Conservation (phyloP, 2,888 invertebrate species). For the Electrophaes corylata region DNA sequence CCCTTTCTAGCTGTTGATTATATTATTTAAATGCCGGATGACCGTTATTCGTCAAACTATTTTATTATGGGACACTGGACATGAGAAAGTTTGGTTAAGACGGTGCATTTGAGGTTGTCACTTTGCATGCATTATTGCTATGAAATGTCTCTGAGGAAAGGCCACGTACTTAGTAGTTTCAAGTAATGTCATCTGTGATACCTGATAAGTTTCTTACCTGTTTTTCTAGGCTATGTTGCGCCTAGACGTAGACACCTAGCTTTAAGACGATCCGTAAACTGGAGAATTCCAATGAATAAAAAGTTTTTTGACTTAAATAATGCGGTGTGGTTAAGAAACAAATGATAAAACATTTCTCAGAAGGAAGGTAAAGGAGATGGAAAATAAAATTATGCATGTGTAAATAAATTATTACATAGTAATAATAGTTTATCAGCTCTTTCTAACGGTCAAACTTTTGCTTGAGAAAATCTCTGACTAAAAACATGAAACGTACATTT, state of each 20-base stretch:
- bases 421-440: not conserved
- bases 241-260: too few species aligned
- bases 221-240: too few species aligned
- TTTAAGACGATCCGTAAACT: too few species aligned
- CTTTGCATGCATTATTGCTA: constrained; percentile 21
- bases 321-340: not conserved
- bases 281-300: too few species aligned
- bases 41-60: constrained; percentile 78
- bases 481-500: constrained; percentile 1
- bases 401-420: not conserved
- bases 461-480: constrained; percentile 4
- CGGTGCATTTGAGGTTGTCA: constrained; percentile 24
- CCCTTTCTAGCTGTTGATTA: constrained; percentile 76
- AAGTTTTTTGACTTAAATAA: too few species aligned
- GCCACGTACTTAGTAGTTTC: constrained; percentile 3
- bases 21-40: constrained; percentile 77
- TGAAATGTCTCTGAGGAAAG: constrained; percentile 6
- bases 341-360: not conserved
- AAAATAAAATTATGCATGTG: not conserved
- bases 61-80: constrained; percentile 56
- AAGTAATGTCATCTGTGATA: not conserved
- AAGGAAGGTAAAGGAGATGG: too few species aligned
- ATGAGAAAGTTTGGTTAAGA: constrained; percentile 67
- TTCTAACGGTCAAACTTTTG: constrained; percentile 18
- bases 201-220: too few species aligned